phyloP scores from a whole-genome alignment of 2,888 invertebrate species.

The Didymodactylos carnosus region DNA sequence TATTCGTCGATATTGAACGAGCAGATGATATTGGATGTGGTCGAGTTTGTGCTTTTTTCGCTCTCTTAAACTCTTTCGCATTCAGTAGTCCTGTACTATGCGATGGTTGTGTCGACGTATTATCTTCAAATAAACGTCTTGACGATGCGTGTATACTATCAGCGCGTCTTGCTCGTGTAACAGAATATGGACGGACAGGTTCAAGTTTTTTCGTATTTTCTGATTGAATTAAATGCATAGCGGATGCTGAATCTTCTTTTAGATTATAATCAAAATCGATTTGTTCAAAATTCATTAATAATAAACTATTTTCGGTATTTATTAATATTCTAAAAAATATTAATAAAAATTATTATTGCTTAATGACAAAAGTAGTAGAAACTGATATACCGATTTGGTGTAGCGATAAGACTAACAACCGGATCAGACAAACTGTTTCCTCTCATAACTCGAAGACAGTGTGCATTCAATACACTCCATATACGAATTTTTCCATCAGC shows the following conservation, averaged over 20 bases:
- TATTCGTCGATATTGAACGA: neutral
- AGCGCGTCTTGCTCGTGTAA: no score
- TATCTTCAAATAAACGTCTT: no score
- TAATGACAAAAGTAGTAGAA: neutral
- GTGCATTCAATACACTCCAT: conserved; percentile 32
- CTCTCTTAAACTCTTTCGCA: no score
- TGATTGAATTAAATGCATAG: no score
- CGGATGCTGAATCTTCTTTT: neutral
- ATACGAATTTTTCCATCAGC: conserved; percentile 32
- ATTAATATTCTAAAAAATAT: neutral
- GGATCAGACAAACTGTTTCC: conserved; percentile 34
- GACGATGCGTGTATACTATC: no score
- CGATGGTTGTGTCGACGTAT: no score
- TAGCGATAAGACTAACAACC: conserved; percentile 19
- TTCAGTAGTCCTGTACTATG: no score
- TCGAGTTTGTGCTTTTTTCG: neutral
- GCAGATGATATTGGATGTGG: neutral
- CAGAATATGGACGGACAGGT: no score
- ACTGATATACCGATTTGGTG: neutral
- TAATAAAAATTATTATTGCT: neutral
- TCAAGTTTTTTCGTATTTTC: no score
- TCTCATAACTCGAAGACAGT: conserved; percentile 33
- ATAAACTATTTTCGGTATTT: conserved; percentile 4
- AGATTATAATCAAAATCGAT: conserved; percentile 3
- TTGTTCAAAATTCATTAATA: conserved; percentile 12